Evolutionary conservation across 1,140 invertebrate species (phyloP).

Genomic region (Metaphire vulgaris): DNA sequence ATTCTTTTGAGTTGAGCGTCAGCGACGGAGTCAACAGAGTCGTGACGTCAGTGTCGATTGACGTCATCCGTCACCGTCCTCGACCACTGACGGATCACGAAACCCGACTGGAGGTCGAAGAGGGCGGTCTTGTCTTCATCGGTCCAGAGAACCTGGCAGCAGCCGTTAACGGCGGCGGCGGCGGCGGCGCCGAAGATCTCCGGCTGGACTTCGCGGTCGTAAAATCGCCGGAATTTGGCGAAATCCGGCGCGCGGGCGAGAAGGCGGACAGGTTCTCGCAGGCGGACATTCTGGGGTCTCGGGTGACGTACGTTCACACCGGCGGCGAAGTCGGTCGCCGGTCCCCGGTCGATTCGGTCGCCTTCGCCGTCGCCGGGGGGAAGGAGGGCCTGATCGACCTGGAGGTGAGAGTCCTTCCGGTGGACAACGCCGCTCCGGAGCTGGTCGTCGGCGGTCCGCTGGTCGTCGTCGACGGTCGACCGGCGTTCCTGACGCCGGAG

Average conservation of each 20-base stretch:
- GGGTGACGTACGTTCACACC: slow-evolving; percentile 39
- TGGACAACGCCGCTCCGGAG: slow-evolving; percentile 49
- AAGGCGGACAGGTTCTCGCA: slow-evolving; percentile 35
- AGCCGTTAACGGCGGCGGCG: slow-evolving; percentile 47
- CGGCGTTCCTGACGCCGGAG: slow-evolving; percentile 41
- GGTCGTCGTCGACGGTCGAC: slow-evolving; percentile 48
- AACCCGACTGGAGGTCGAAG: slow-evolving; percentile 34
- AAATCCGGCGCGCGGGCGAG: slow-evolving; percentile 40
- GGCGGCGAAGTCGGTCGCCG: slow-evolving; percentile 49
- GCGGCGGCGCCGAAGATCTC: slow-evolving; percentile 47
- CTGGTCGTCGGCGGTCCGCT: slow-evolving; percentile 44
- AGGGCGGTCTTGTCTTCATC: slow-evolving; percentile 45
- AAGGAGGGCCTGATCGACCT: slow-evolving; percentile 44
- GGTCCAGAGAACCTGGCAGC: slow-evolving; percentile 46
- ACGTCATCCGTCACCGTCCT: slow-evolving; percentile 51
- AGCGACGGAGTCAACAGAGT: slow-evolving; percentile 50
- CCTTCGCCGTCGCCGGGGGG: slow-evolving; percentile 43
- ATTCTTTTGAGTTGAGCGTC: slow-evolving; percentile 48
- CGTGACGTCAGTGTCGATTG: slow-evolving; percentile 44
- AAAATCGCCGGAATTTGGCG: slow-evolving; percentile 46
- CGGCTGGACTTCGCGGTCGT: slow-evolving; percentile 49
- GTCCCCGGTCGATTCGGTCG: slow-evolving; percentile 44
- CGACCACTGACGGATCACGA: slow-evolving; percentile 38
- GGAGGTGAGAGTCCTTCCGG: slow-evolving; percentile 50
- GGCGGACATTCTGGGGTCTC: slow-evolving; percentile 31